A percentile compares a stretch with the other conserved stretches of the same genome.
Evolutionary conservation across 1,140 invertebrate genomes (phyloP).

Genomic region (Papilio aristodemus): DNA sequence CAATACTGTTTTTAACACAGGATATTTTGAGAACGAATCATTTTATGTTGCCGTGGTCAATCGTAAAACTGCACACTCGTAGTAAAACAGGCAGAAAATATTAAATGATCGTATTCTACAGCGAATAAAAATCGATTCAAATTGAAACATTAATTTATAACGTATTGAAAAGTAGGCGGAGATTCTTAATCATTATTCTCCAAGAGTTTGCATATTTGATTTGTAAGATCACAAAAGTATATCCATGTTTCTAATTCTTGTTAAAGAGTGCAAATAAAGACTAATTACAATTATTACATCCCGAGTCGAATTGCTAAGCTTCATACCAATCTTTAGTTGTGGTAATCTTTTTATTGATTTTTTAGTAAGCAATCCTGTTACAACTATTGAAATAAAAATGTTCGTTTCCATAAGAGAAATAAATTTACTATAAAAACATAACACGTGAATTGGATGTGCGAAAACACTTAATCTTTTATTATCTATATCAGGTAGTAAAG

Average conservation of each 20-base stretch:
- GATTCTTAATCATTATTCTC: too few species aligned
- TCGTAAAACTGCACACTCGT: conserved; percentile 6
- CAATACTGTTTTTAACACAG: conserved; percentile 6
- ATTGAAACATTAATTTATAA: too few species aligned
- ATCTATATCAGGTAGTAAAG: conserved; percentile 8
- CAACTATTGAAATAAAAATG: not conserved
- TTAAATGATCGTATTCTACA: not conserved
- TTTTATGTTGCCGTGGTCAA: conserved; percentile 5
- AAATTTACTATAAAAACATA: not conserved
- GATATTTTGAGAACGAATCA: conserved; percentile 16
- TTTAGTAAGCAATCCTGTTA: not conserved
- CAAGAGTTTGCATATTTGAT: too few species aligned
- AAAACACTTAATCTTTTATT: conserved; percentile 9
- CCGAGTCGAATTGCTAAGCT: too few species aligned
- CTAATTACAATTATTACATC: too few species aligned
- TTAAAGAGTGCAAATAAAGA: too few species aligned
- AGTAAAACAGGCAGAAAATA: not conserved
- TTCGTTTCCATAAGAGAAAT: not conserved
- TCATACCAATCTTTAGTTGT: not conserved
- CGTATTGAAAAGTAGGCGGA: too few species aligned
- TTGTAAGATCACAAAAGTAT: too few species aligned
- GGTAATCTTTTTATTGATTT: not conserved
- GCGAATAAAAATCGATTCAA: not conserved
- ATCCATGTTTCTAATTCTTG: too few species aligned
- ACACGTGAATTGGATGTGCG: not conserved